Evolutionary conservation across 2,888 invertebrate genomes (phyloP).

Genomic region (Cordilura impudica): DNA sequence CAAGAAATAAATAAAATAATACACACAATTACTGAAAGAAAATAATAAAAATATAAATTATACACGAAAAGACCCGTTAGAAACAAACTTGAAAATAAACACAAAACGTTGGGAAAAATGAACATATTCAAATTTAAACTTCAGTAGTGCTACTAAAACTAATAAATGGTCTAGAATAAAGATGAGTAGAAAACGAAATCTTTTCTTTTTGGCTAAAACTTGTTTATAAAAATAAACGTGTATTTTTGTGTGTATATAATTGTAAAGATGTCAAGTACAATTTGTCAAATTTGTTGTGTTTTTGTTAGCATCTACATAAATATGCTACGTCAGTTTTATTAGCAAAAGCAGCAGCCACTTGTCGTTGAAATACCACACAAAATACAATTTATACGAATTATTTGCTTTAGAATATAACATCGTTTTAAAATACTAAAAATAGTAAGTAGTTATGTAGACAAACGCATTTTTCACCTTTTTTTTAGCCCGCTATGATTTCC

Average conservation of each 20-base stretch:
- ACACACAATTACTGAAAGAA: constrained; percentile 23
- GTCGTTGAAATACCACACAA: no score
- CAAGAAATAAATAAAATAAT: constrained; percentile 13
- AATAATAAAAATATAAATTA: background rate
- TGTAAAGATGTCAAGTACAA: background rate
- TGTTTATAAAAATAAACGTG: background rate
- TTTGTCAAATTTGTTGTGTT: constrained; percentile 1
- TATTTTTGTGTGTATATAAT: background rate
- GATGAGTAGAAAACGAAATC: constrained; percentile 4
- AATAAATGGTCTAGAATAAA: constrained; percentile 28
- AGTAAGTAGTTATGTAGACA: no score
- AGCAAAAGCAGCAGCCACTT: no score
- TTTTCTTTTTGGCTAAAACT: background rate
- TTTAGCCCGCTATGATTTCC: no score
- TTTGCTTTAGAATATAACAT: no score
- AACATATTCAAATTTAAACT: constrained; percentile 25
- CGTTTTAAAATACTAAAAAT: no score
- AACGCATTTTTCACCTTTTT: no score
- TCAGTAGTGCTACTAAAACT: constrained; percentile 11
- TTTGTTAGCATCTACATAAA: no score
- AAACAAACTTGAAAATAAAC: constrained; percentile 40
- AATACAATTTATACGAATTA: background rate
- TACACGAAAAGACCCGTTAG: constrained; percentile 29
- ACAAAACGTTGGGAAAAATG: constrained; percentile 2
- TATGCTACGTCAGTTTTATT: no score